Evolutionary conservation across 2,113 vertebrate species (phyloP).

Genomic region (Piaya cayana): DNA sequence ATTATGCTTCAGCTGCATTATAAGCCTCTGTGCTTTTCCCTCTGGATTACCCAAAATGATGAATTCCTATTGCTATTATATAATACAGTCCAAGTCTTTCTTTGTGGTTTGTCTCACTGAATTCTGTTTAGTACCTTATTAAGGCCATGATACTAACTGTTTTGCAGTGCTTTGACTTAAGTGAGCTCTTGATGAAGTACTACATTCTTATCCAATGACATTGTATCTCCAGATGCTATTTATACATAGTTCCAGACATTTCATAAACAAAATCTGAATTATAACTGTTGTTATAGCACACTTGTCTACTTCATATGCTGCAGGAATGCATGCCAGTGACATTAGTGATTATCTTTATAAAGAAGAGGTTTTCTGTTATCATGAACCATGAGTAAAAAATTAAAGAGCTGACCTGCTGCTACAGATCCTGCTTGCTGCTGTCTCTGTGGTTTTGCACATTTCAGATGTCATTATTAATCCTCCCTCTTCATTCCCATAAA

Average conservation of each 20-base stretch:
- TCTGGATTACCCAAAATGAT: background rate
- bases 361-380: background rate
- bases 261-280: background rate
- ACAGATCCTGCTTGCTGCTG: background rate
- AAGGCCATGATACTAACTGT: background rate
- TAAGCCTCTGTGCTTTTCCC: background rate
- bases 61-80: background rate
- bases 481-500: background rate
- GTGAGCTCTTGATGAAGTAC: background rate
- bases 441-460: background rate
- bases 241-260: background rate
- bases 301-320: background rate
- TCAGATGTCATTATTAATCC: background rate
- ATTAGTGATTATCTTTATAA: background rate
- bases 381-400: background rate
- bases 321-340: background rate
- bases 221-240: constrained; percentile 17
- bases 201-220: constrained; percentile 18
- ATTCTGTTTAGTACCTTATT: background rate
- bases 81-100: background rate
- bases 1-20: background rate
- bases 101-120: background rate
- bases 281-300: background rate
- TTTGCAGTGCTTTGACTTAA: background rate
- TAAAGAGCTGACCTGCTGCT: background rate